Evolutionary conservation across 2,888 invertebrate genomes (phyloP).

Genomic region (Euclidia mi): DNA sequence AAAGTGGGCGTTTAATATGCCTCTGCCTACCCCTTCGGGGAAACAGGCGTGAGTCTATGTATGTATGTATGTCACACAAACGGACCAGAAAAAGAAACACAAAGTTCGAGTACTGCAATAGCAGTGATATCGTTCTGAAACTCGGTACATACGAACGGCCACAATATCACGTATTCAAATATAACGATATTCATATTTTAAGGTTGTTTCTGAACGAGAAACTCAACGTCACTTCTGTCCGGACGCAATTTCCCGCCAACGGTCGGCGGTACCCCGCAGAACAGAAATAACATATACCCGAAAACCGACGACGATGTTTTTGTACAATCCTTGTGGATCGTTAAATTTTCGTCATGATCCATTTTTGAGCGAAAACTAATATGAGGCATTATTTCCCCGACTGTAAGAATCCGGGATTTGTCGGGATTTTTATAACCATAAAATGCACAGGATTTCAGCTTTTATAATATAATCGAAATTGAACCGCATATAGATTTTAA

Average conservation of each 20-base stretch:
- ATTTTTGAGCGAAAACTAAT: conserved; percentile 55
- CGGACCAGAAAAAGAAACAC: too few species aligned
- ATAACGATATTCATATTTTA: conserved; percentile 11
- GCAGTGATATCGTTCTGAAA: too few species aligned
- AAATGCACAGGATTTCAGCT: conserved; percentile 50
- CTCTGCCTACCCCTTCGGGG: too few species aligned
- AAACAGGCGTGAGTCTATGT: too few species aligned
- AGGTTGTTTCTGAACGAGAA: conserved; percentile 18
- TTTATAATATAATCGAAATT: conserved; percentile 41
- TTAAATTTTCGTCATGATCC: conserved; percentile 58
- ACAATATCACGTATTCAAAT: too few species aligned
- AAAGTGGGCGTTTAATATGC: too few species aligned
- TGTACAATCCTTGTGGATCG: conserved; percentile 48
- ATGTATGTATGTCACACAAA: too few species aligned
- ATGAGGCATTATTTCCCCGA: conserved; percentile 55
- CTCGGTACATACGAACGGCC: too few species aligned
- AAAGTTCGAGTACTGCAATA: too few species aligned
- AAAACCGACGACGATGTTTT: conserved; percentile 38
- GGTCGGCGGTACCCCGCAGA: background rate
- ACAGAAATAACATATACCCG: conserved; percentile 23
- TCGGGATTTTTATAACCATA: conserved; percentile 54
- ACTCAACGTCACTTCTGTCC: conserved; percentile 12
- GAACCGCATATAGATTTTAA: conserved; percentile 27
- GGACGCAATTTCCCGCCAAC: conserved; percentile 17
- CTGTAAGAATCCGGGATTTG: conserved; percentile 43